Conservation (phyloP, 2,888 invertebrate species). For the Prosapia bicincta region DNA sequence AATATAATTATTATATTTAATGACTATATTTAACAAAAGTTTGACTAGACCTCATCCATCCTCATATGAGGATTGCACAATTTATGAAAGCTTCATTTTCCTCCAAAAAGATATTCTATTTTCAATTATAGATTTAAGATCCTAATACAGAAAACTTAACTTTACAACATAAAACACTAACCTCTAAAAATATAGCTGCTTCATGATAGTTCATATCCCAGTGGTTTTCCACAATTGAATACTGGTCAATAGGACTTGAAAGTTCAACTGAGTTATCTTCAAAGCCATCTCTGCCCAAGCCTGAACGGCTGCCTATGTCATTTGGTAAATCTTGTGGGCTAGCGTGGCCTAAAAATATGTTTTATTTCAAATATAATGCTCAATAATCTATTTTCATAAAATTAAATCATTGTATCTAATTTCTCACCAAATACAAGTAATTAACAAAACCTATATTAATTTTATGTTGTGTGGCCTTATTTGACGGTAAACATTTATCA, state of each 20-base stretch:
- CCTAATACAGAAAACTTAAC: not conserved
- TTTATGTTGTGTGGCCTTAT: too few relatives aligned
- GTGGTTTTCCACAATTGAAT: conserved; percentile 25
- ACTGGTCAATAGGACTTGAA: conserved; percentile 20
- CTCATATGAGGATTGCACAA: not conserved
- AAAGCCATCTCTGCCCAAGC: conserved; percentile 24
- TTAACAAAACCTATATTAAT: too few relatives aligned
- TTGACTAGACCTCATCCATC: not conserved
- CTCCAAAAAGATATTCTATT: not conserved
- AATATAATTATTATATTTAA: too few relatives aligned
- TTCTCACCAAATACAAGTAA: too few relatives aligned
- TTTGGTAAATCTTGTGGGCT: conserved; percentile 35
- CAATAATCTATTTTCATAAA: too few relatives aligned
- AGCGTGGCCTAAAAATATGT: not conserved
- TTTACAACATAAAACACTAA: conserved; percentile 43
- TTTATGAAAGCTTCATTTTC: not conserved
- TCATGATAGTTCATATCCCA: conserved; percentile 92
- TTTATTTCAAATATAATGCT: too few relatives aligned
- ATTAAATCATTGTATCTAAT: too few relatives aligned
- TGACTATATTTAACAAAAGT: too few relatives aligned
- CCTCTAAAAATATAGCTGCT: conserved; percentile 83
- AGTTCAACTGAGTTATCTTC: conserved; percentile 17
- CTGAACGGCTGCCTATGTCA: conserved; percentile 37
- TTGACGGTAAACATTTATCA: too few relatives aligned
- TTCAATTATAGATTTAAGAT: not conserved